A percentile compares a stretch with the other conserved stretches of the same genome.
These are phyloP conservation scores for Stictocephala bisonia DNA, from an alignment of 2,888 invertebrate species.

Conservation along the genomic window DNA sequence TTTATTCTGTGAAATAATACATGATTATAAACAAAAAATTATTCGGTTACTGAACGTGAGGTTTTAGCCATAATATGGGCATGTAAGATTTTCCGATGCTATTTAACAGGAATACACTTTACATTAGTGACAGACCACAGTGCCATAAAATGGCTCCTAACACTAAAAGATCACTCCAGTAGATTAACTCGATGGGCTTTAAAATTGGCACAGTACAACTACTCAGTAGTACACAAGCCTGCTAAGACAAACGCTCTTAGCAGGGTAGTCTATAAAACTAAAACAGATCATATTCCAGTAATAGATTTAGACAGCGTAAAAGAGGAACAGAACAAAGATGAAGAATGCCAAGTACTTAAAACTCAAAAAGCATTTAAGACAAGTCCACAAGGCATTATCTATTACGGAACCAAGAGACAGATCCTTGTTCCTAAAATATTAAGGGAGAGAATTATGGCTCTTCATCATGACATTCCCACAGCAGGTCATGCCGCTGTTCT, in stretches of 20 bases:
- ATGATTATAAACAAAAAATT: too few relatives aligned
- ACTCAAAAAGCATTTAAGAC: background rate
- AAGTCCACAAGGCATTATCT: background rate
- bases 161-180: slow-evolving; percentile 47
- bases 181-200: slow-evolving; percentile 50
- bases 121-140: slow-evolving; percentile 53
- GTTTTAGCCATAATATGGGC: slow-evolving; percentile 60
- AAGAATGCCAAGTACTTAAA: background rate
- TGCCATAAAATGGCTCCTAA: slow-evolving; percentile 47
- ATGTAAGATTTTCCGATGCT: slow-evolving; percentile 59
- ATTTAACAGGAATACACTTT: slow-evolving; percentile 45
- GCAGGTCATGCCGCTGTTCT: slow-evolving; percentile 59
- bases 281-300: background rate
- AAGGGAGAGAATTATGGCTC: slow-evolving; percentile 34
- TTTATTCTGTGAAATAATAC: too few relatives aligned
- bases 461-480: slow-evolving; percentile 55
- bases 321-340: background rate
- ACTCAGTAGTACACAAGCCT: slow-evolving; percentile 48
- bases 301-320: background rate
- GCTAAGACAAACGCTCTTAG: slow-evolving; percentile 48
- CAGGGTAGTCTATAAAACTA: background rate
- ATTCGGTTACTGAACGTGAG: slow-evolving; percentile 60
- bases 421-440: background rate
- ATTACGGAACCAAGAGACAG: background rate
- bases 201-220: slow-evolving; percentile 45